Percentiles rank a stretch among this genome's conserved stretches.
Conservation (phyloP, 2,797 vertebrate genomes). For the Spheniscus humboldti region DNA sequence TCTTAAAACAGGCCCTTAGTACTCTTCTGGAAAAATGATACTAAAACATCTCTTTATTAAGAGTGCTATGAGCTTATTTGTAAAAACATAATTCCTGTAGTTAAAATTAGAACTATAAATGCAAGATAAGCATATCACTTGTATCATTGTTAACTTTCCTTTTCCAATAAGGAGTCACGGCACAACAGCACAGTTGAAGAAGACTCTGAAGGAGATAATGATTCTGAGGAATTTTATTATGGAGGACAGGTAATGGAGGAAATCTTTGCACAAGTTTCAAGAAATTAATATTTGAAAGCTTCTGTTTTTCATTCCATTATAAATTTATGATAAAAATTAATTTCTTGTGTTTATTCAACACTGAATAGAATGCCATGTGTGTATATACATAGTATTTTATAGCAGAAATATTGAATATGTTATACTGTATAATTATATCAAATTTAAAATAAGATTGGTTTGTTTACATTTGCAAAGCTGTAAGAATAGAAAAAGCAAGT, state of each 20-base stretch:
- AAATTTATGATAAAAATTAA: neutral
- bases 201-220: slow-evolving; percentile 90
- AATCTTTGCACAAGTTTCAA: neutral
- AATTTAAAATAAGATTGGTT: neutral
- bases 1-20: neutral
- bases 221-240: slow-evolving; percentile 91
- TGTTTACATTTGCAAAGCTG: neutral
- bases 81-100: neutral
- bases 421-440: neutral
- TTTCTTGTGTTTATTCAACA: neutral
- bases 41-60: neutral
- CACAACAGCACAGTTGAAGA: slow-evolving; percentile 85
- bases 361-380: neutral
- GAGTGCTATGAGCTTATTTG: neutral
- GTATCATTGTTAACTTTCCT: neutral
- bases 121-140: neutral
- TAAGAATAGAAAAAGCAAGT: neutral
- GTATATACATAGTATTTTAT: neutral
- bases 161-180: slow-evolving; percentile 71
- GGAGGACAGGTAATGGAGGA: slow-evolving; percentile 82
- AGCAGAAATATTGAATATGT: neutral
- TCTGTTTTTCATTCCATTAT: neutral
- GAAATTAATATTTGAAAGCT: neutral
- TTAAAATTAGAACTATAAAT: neutral
- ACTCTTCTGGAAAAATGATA: neutral